Percentiles rank a stretch among this genome's conserved stretches.
Conservation (phyloP, 2,113 vertebrate species). For the Corydoras maculifer region DNA sequence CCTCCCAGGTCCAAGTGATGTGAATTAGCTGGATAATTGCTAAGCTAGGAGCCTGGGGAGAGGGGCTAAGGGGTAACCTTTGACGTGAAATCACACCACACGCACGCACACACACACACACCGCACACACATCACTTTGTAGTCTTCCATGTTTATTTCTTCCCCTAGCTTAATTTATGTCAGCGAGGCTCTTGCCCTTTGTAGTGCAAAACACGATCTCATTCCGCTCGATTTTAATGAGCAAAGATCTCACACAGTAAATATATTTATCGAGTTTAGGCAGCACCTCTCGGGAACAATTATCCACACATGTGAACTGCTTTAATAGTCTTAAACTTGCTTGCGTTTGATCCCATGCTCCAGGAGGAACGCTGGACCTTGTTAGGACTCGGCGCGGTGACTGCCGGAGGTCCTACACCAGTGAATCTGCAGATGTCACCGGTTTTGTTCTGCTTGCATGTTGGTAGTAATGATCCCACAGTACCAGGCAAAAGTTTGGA, state of each 20-base stretch:
- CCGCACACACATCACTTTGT: constrained; percentile 47
- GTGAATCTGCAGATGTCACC: background rate
- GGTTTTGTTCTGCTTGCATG: too few species aligned
- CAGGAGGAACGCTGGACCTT: constrained; percentile 23
- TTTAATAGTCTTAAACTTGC: constrained; percentile 14
- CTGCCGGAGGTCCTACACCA: constrained; percentile 5
- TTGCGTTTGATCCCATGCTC: constrained; percentile 18
- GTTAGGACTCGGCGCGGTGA: background rate
- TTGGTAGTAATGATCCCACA: too few species aligned
- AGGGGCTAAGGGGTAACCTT: constrained; percentile 39
- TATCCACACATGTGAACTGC: constrained; percentile 43
- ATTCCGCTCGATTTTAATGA: constrained; percentile 55
- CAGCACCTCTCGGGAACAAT: constrained; percentile 49
- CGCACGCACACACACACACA: constrained; percentile 41
- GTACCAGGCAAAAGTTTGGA: too few species aligned
- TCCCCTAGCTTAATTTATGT: too few species aligned
- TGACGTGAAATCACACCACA: constrained; percentile 24
- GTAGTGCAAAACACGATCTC: constrained; percentile 58
- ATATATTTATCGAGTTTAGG: constrained; percentile 36
- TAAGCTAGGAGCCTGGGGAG: constrained; percentile 19
- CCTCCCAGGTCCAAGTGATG: constrained; percentile 11
- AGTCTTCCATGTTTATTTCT: constrained; percentile 37
- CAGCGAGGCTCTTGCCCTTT: constrained; percentile 47
- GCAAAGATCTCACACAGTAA: constrained; percentile 31
- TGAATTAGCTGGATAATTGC: constrained; percentile 45